Base-by-base conservation (phyloP, 1,140 invertebrate genomes). In the Eupeodes corollae region DNA sequence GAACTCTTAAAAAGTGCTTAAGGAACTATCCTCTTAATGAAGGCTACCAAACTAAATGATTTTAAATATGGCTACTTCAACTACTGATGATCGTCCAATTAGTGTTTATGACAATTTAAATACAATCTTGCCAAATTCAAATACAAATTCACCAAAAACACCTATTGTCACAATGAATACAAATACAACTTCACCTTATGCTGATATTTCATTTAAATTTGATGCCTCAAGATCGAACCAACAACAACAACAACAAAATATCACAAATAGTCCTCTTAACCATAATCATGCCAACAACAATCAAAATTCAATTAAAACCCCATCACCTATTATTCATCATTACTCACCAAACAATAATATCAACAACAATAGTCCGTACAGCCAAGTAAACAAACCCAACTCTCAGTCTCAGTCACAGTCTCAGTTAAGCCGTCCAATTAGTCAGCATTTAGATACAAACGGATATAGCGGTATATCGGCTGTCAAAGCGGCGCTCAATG, bases 61-160 rank as follows among this genome's bases (percentile, higher is more conserved):
- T 5, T 26, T 3, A 26, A 51, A 38, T 53, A 63, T 63, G 60
- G 52, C 53, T 50, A 38, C 45, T n/a, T n/a, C n/a, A n/a, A n/a
- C n/a, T 12, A 52, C 56, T 48, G 49, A 47, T 47, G 54, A 58
- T 19, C 58, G 63, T 50, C 63, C 63, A 34, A 48, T 59, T 38
- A 67, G 63, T 56, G 59, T 59, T 42, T 67, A 67, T 47, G 63
- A 67, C 42, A 67, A 67, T 55, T 45, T 67, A 40, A 56, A 53
- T 42, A 46, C 44, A 39, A 37, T 46, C 18, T 16, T 38, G 18
- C 40, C 37, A 19, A 44, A 33, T 44, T 26, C 38, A 14, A 13
- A 14, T 13, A 43, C 35, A 18, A 35, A 15, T n/a, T 6, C 11
- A 14, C n/a, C 13, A n/a, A 37, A 37, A n/a, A 37, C 13, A 5